Base-by-base conservation (phyloP, 64 coral and sea anemone species). In the Anthopleura sola region DNA sequence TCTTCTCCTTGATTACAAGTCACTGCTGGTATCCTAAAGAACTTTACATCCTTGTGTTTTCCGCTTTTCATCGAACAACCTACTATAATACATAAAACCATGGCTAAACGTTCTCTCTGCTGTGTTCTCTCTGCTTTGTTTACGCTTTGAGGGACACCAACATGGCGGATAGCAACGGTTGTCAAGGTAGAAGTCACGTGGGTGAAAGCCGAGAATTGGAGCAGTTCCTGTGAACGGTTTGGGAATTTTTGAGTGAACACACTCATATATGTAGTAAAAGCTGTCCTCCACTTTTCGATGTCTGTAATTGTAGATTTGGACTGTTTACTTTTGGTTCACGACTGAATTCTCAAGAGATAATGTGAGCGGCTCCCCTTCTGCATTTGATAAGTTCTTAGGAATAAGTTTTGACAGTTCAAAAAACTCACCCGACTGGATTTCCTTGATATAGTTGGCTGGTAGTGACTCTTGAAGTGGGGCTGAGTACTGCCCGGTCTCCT, bases 381-480 rank as follows among this genome's bases (percentile, higher is more conserved):
- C 15, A 20, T 57, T 57, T 16, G 55, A 57, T 57, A 57, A 57
- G 20, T 57, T 57, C 20, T 57, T 48, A 48, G 46, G 46, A 48
- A 48, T 48, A 48, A 48, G 46, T 48, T 48, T 48, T 3, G 46
- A 48, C 46, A 68, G 36, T 75, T 23, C 0, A 75, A 75, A 29
- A 26, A 75, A 75, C 69, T 75, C 69, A 75, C 69, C 69, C 11
- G 69, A 34, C 24, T 75, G 69, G 36, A 75, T 75, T 34, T 75
- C 69, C 17, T 75, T 75, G 36, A 75, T 24, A 29, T 75, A 75
- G n/a, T 6, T 34, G 17, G 69, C 36, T 75, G 69, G 69, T 23
- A 75, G 47, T 3, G 55, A 10, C 3, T 57, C 55, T 57, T 57
- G 1, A 23, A 78, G 16, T 57, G 55, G 55, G 55, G 55, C 20